phyloP scores from a whole-genome alignment of 2,797 vertebrate species.

The Myiotriccus ornatus region DNA sequence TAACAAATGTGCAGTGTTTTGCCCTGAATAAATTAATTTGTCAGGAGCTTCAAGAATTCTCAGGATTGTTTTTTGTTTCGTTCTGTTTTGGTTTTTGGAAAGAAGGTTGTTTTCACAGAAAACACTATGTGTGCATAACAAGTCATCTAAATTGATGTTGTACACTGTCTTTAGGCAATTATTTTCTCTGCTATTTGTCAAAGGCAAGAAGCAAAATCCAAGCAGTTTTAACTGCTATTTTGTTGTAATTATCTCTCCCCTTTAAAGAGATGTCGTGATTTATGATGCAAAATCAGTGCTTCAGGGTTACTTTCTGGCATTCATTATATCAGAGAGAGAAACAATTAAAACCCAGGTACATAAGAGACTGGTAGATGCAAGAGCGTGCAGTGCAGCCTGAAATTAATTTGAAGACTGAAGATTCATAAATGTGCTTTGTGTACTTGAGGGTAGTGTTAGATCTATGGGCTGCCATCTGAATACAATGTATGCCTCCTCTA shows the following conservation, averaged over 20 bases:
- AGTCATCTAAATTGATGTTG: slow-evolving; percentile 71
- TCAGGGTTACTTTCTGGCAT: slow-evolving; percentile 58
- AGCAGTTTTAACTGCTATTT: slow-evolving; percentile 67
- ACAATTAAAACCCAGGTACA: slow-evolving; percentile 61
- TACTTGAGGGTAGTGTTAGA: slow-evolving; percentile 15
- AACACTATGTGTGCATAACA: slow-evolving; percentile 46
- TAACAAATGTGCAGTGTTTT: slow-evolving; percentile 50
- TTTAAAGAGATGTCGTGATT: slow-evolving; percentile 71
- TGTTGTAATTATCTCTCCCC: slow-evolving; percentile 67
- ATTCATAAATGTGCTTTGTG: slow-evolving; percentile 11
- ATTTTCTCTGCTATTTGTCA: slow-evolving; percentile 68
- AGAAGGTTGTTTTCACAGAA: slow-evolving; percentile 43
- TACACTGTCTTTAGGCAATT: slow-evolving; percentile 71
- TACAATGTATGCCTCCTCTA: not conserved
- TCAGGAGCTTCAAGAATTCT: slow-evolving; percentile 41
- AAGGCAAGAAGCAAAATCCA: slow-evolving; percentile 67
- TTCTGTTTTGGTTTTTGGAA: not conserved
- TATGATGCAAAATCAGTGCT: slow-evolving; percentile 65
- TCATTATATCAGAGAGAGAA: slow-evolving; percentile 62
- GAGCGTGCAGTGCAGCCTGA: not conserved
- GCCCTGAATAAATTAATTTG: slow-evolving; percentile 63
- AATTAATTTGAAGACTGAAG: slow-evolving; percentile 51
- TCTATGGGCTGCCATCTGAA: not conserved
- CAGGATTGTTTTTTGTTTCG: not conserved
- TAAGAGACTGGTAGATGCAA: not conserved